A percentile compares a stretch with the other conserved stretches of the same genome.
These are phyloP conservation scores for Acinonyx jubatus DNA, from an alignment of 2,113 vertebrate species.

Conservation along the genomic window DNA sequence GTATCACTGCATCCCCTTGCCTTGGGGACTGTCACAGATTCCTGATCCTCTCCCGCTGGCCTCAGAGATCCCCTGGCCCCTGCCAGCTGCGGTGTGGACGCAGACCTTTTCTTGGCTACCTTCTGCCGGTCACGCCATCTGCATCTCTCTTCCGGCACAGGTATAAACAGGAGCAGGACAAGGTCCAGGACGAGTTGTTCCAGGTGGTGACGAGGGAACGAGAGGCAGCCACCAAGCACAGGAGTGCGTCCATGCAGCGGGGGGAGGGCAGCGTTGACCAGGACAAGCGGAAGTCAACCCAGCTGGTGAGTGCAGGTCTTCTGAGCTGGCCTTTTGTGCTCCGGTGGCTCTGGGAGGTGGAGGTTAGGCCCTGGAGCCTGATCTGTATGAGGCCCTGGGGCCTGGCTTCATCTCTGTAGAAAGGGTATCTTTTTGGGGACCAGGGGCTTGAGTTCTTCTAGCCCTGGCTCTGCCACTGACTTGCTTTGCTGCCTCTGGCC, in stretches of 20 bases:
- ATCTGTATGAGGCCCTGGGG: neutral
- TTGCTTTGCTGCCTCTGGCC: neutral
- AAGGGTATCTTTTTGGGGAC: neutral
- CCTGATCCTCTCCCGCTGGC: neutral
- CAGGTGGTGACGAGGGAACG: conserved; percentile 87
- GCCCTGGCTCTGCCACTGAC: neutral
- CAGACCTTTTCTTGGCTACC: neutral
- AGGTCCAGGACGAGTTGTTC: conserved; percentile 90
- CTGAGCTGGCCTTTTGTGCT: neutral
- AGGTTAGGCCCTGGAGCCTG: neutral
- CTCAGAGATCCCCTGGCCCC: neutral
- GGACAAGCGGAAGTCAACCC: conserved; percentile 84
- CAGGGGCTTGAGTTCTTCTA: neutral
- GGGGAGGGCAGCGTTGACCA: conserved; percentile 79
- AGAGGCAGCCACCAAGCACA: conserved; percentile 83
- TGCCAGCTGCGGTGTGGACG: neutral
- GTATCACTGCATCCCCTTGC: neutral
- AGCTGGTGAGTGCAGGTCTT: conserved; percentile 87
- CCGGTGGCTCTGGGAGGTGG: neutral
- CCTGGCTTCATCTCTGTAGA: neutral
- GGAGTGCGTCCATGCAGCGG: conserved; percentile 73
- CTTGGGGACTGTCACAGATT: neutral
- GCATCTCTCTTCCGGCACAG: conserved; percentile 73
- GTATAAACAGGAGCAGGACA: conserved; percentile 90
- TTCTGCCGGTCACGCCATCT: conserved; percentile 3